These are phyloP conservation scores for Leptogaster cylindrica DNA, from an alignment of 2,888 invertebrate species.

Conservation along the genomic window DNA sequence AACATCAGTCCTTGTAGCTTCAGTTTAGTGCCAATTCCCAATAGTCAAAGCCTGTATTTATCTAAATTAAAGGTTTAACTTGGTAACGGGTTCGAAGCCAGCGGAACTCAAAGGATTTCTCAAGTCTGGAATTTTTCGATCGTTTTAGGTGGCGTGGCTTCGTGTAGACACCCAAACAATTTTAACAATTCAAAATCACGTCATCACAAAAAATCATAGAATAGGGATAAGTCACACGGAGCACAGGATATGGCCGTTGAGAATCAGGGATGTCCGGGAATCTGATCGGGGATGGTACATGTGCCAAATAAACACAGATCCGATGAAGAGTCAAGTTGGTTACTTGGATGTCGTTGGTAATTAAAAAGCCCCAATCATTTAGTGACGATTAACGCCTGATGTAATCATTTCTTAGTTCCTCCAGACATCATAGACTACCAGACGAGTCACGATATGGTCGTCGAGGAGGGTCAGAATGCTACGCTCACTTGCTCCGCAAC, in stretches of 20 bases:
- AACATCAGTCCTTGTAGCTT: not conserved
- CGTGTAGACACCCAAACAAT: conserved; percentile 91
- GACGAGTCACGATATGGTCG: conserved; percentile 85
- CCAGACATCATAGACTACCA: conserved; percentile 87
- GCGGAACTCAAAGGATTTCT: conserved; percentile 15
- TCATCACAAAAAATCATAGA: conserved; percentile 86
- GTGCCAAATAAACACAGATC: conserved; percentile 93
- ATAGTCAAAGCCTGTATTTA: conserved; percentile 8
- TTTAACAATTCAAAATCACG: conserved; percentile 86
- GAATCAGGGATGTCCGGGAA: conserved; percentile 82
- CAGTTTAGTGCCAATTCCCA: conserved; percentile 5
- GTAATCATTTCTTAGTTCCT: conserved; percentile 68
- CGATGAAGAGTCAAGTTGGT: conserved; percentile 90
- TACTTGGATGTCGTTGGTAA: conserved; percentile 86
- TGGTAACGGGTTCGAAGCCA: conserved; percentile 2
- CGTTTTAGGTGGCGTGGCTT: conserved; percentile 82
- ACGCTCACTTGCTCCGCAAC: conserved; percentile 85
- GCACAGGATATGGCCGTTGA: conserved; percentile 85
- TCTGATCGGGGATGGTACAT: conserved; percentile 88
- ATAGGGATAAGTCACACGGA: conserved; percentile 86
- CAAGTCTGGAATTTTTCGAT: conserved; percentile 17
- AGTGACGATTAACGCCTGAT: not conserved
- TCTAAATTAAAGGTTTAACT: conserved; percentile 13
- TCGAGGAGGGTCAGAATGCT: conserved; percentile 85
- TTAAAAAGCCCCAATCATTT: not conserved